phyloP scores from a whole-genome alignment of 92 coral and sea anemone species.

The Meandrina meandrites region DNA sequence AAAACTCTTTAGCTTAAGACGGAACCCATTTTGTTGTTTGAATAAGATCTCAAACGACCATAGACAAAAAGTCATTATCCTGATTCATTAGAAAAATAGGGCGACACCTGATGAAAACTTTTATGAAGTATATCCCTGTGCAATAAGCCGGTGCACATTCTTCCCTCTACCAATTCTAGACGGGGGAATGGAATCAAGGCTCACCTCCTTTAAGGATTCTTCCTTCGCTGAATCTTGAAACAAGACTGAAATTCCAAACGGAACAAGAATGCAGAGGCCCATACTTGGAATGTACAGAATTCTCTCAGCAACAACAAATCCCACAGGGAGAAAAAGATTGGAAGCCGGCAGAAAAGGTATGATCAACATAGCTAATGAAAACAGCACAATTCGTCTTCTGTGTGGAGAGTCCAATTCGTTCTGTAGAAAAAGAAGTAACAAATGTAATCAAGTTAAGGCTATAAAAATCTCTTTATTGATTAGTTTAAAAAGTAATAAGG shows the following conservation, averaged over 20 bases:
- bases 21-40: neutral
- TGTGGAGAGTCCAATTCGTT: slow-evolving; percentile 5
- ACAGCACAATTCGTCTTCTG: slow-evolving; percentile 55
- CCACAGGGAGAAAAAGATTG: slow-evolving; percentile 78
- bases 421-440: slow-evolving; percentile 22
- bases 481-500: neutral
- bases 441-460: neutral
- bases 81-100: neutral
- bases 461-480: neutral
- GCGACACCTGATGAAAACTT: neutral
- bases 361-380: slow-evolving; percentile 53
- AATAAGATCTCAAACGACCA: neutral
- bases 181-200: neutral
- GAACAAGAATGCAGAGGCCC: slow-evolving; percentile 63
- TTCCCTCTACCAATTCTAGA: neutral
- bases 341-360: slow-evolving; percentile 82
- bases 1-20: neutral
- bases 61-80: neutral
- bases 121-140: neutral
- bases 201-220: slow-evolving; percentile 16
- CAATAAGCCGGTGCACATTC: neutral
- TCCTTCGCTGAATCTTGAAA: slow-evolving; percentile 14
- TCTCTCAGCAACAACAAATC: slow-evolving; percentile 83
- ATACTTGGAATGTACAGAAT: slow-evolving; percentile 80
- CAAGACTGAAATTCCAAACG: slow-evolving; percentile 64